These are phyloP conservation scores for Cyclura pinguis DNA, from an alignment of 2,797 vertebrate genomes.

Conservation along the genomic window DNA sequence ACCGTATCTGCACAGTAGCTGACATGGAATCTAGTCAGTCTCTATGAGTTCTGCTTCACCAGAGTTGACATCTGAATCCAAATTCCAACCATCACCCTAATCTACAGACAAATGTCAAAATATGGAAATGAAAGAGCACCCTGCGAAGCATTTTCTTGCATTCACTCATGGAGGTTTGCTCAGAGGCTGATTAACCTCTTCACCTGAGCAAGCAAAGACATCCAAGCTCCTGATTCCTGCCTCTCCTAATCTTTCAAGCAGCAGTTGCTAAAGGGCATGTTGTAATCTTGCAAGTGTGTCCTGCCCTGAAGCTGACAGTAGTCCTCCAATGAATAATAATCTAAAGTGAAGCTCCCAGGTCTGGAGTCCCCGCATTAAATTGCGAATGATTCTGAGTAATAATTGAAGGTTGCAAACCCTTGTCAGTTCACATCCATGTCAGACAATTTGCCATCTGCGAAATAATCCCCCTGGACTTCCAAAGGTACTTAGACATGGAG, in stretches of 20 bases:
- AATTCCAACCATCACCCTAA: background rate
- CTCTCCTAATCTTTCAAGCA: constrained; percentile 44
- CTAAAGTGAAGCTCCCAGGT: constrained; percentile 60
- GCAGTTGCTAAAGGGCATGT: constrained; percentile 50
- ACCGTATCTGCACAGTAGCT: background rate
- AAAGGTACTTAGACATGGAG: constrained; percentile 27
- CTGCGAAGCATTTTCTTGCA: constrained; percentile 38
- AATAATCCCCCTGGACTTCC: constrained; percentile 42
- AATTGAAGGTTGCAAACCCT: constrained; percentile 64
- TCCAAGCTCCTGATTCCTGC: constrained; percentile 56
- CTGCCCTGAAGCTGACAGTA: constrained; percentile 51
- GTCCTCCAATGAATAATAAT: constrained; percentile 53
- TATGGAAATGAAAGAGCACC: constrained; percentile 28
- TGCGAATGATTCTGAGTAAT: constrained; percentile 64
- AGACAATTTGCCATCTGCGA: constrained; percentile 59
- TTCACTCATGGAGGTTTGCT: constrained; percentile 46
- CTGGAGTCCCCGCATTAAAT: constrained; percentile 61
- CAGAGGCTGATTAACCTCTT: constrained; percentile 42
- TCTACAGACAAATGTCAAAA: background rate
- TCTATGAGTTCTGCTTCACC: background rate
- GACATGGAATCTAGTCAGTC: background rate
- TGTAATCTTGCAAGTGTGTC: constrained; percentile 48
- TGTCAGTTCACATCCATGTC: constrained; percentile 60
- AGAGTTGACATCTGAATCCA: background rate
- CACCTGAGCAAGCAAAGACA: constrained; percentile 35